phyloP scores from a whole-genome alignment of 2,797 vertebrate genomes.

The Chrysocyon brachyurus region DNA sequence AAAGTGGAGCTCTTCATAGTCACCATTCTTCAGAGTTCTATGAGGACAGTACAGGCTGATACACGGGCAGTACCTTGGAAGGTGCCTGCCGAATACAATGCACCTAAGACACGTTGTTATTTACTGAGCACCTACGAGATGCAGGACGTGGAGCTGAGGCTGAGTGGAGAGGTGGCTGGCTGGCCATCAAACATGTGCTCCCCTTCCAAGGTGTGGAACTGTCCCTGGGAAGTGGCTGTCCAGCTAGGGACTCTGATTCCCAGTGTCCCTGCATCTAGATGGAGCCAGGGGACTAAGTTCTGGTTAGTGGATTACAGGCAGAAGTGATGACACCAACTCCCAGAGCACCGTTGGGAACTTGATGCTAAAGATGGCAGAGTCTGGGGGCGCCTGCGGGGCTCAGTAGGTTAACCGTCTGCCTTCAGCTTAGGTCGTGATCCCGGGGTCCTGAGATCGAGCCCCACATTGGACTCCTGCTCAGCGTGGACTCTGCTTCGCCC shows the following conservation, averaged over 20 bases:
- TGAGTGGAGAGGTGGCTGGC: not conserved
- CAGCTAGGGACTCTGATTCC: not conserved
- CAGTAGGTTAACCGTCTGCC: too few relatives aligned
- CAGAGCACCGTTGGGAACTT: not conserved
- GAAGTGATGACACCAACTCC: not conserved
- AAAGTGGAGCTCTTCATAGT: not conserved
- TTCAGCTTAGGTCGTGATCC: too few relatives aligned
- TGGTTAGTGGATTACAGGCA: not conserved
- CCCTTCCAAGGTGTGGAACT: not conserved
- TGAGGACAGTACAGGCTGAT: not conserved
- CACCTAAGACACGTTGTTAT: not conserved
- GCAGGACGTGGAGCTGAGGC: not conserved
- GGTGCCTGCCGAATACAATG: not conserved
- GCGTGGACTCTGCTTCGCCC: too few relatives aligned
- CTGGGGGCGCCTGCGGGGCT: too few relatives aligned
- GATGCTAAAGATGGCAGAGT: accelerated
- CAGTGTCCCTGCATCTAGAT: not conserved
- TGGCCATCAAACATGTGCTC: not conserved
- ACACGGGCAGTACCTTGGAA: not conserved
- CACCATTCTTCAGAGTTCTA: not conserved
- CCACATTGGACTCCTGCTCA: too few relatives aligned
- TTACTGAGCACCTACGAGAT: not conserved
- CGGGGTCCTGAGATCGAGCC: too few relatives aligned
- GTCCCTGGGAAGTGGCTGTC: not conserved
- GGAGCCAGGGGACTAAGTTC: not conserved